These are phyloP conservation scores for Carcharodon carcharias DNA, from an alignment of 2,797 vertebrate species.

Conservation along the genomic window DNA sequence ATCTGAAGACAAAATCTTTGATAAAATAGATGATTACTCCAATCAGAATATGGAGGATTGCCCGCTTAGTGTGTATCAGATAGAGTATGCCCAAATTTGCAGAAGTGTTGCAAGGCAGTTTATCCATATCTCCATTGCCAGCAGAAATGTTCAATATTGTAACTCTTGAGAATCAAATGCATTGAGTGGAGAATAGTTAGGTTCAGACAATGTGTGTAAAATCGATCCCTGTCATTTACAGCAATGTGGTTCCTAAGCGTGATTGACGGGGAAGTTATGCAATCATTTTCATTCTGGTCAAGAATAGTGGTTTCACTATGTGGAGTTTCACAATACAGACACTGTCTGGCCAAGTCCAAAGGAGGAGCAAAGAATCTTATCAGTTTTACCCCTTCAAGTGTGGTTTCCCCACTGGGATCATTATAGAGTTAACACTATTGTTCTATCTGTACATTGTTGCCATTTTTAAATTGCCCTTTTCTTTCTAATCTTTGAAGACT, in stretches of 20 bases:
- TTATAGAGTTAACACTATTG: not conserved
- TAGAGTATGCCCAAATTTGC: constrained; percentile 73
- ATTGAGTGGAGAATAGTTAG: not conserved
- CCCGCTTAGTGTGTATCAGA: constrained; percentile 85
- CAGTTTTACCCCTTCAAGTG: not conserved
- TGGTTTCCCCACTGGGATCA: not conserved
- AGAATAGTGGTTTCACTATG: not conserved
- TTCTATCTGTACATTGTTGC: not conserved
- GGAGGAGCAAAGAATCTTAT: not conserved
- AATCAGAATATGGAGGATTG: constrained; percentile 93
- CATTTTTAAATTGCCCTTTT: constrained; percentile 43
- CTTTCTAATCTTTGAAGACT: constrained; percentile 40
- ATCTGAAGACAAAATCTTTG: constrained; percentile 89
- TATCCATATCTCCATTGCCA: constrained; percentile 81
- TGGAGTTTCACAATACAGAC: not conserved
- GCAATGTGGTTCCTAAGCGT: not conserved
- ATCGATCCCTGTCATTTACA: not conserved
- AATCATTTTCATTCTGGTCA: not conserved
- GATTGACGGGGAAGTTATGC: too few relatives aligned
- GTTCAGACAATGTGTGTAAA: too few relatives aligned
- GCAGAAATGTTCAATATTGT: constrained; percentile 67
- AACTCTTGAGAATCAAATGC: constrained; percentile 68
- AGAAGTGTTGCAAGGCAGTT: constrained; percentile 82
- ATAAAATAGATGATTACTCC: constrained; percentile 89
- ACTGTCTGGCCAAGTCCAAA: not conserved